Evolutionary conservation across 2,113 vertebrate genomes (phyloP).

Genomic region (Polyodon spathula): DNA sequence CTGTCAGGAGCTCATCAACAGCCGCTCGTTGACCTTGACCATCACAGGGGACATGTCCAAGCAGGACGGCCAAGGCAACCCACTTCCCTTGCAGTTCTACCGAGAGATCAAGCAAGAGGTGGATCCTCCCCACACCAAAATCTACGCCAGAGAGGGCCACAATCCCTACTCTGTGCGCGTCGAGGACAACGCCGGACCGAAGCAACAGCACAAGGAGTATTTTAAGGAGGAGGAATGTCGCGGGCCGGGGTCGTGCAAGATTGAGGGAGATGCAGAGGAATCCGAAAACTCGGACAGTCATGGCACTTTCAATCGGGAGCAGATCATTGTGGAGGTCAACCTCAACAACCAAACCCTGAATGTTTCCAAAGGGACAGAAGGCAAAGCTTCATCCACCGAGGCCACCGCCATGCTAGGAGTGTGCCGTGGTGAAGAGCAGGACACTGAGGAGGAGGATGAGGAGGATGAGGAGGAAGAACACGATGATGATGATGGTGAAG

Average conservation of each 20-base stretch:
- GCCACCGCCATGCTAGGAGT: slow-evolving; percentile 31
- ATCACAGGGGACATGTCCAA: slow-evolving; percentile 52
- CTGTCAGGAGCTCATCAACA: slow-evolving; percentile 81
- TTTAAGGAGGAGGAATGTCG: slow-evolving; percentile 72
- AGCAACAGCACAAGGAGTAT: slow-evolving; percentile 58
- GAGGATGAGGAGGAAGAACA: slow-evolving; percentile 51
- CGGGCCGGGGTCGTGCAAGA: slow-evolving; percentile 54
- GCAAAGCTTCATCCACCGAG: slow-evolving; percentile 49
- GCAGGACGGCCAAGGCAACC: slow-evolving; percentile 38
- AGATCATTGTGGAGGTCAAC: slow-evolving; percentile 96
- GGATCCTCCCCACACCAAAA: slow-evolving; percentile 62
- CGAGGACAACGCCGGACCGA: slow-evolving; percentile 51
- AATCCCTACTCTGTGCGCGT: slow-evolving; percentile 73
- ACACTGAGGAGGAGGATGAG: slow-evolving; percentile 43
- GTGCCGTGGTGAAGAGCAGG: slow-evolving; percentile 49
- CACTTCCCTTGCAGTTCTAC: slow-evolving; percentile 56
- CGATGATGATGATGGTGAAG: slow-evolving; percentile 40
- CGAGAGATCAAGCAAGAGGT: slow-evolving; percentile 85
- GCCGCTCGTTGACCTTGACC: slow-evolving; percentile 64
- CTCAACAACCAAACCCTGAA: slow-evolving; percentile 96
- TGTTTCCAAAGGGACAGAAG: slow-evolving; percentile 79
- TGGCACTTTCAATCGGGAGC: slow-evolving; percentile 69
- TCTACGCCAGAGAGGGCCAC: slow-evolving; percentile 72
- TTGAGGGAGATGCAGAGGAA: slow-evolving; percentile 53
- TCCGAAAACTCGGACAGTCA: slow-evolving; percentile 54